A percentile compares a stretch with the other conserved stretches of the same genome.
Evolutionary conservation across 2,797 vertebrate genomes (phyloP).

Genomic region (Pipistrellus nathusii): DNA sequence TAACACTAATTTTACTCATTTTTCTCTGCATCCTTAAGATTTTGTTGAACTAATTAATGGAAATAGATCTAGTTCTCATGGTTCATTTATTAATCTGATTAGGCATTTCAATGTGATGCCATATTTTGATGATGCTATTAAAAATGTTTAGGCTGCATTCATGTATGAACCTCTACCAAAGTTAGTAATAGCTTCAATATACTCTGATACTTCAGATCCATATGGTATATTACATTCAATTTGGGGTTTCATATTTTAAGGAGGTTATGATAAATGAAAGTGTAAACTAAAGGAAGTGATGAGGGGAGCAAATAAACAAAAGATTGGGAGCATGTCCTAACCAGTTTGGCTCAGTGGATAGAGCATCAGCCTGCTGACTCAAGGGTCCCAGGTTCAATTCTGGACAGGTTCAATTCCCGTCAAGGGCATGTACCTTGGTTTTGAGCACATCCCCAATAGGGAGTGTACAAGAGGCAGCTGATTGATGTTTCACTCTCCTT

Average conservation of each 20-base stretch:
- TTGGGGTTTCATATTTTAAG: neutral
- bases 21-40: neutral
- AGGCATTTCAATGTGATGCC: neutral
- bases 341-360: no score
- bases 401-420: no score
- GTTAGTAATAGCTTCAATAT: neutral
- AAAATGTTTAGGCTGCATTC: neutral
- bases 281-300: neutral
- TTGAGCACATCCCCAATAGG: no score
- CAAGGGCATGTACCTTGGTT: no score
- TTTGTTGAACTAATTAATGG: neutral
- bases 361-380: no score
- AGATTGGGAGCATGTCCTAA: neutral
- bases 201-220: neutral
- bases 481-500: no score
- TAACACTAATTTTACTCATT: slow-evolving; percentile 1
- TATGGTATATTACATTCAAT: neutral
- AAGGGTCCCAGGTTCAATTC: no score
- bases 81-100: neutral
- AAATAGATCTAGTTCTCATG: neutral
- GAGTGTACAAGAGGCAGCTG: no score
- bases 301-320: slow-evolving; percentile 6
- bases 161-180: neutral
- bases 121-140: slow-evolving; percentile 10
- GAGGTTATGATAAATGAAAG: neutral